Evolutionary conservation across 1,140 invertebrate genomes (phyloP).

Genomic region (Magallana angulata): DNA sequence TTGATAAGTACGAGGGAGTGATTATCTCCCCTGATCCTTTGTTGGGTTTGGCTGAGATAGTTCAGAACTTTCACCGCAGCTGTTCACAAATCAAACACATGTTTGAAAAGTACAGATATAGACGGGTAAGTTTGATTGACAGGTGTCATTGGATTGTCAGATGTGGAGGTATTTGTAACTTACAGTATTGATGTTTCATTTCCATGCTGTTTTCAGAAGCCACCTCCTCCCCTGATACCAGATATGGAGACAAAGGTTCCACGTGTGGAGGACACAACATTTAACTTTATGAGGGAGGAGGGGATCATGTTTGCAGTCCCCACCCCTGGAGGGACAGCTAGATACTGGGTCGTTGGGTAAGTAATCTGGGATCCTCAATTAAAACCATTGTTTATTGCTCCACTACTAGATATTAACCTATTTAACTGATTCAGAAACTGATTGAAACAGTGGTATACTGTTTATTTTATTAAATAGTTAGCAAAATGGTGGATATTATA

Average conservation of each 20-base stretch:
- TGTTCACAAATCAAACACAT: slow-evolving; percentile 70
- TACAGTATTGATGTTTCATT: too few species aligned
- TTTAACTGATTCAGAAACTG: too few species aligned
- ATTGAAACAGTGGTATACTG: too few species aligned
- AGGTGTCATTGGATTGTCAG: too few species aligned
- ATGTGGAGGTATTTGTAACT: too few species aligned
- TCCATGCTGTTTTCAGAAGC: background rate
- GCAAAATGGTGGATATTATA: too few species aligned
- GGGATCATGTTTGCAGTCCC: slow-evolving; percentile 75
- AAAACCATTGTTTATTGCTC: background rate
- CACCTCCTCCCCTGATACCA: slow-evolving; percentile 19
- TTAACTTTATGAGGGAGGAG: slow-evolving; percentile 68
- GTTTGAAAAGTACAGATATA: slow-evolving; percentile 71
- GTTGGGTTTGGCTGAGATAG: slow-evolving; percentile 61
- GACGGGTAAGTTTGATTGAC: slow-evolving; percentile 65
- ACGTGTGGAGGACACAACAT: slow-evolving; percentile 44
- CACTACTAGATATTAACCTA: background rate
- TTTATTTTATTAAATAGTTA: too few species aligned
- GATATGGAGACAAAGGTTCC: slow-evolving; percentile 16
- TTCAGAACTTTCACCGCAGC: slow-evolving; percentile 75
- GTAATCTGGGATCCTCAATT: slow-evolving; percentile 29
- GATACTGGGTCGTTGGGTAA: slow-evolving; percentile 79
- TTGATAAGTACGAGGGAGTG: slow-evolving; percentile 77
- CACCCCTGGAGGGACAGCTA: slow-evolving; percentile 58
- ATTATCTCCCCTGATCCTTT: slow-evolving; percentile 68